phyloP scores from a whole-genome alignment of 2,888 invertebrate genomes.

The Sinelater perroti region DNA sequence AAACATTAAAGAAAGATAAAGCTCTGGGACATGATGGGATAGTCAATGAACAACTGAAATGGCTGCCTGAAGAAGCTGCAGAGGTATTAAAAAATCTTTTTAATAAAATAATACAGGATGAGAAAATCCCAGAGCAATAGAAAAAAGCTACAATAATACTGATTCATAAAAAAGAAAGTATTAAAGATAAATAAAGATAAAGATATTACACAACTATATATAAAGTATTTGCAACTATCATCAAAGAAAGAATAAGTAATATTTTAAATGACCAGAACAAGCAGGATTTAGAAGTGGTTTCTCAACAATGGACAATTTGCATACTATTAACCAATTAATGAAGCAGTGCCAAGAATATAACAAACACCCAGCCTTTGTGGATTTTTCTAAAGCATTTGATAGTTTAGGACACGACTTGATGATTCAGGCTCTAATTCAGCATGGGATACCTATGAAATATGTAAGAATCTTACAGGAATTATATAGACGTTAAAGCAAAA shows the following conservation, averaged over 20 bases:
- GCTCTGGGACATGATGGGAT: conserved; percentile 1
- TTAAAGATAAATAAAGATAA: no score
- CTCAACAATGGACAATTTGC: not conserved
- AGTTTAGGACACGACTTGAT: not conserved
- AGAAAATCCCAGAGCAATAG: not conserved
- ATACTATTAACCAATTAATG: not conserved
- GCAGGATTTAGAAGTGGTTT: conserved; percentile 7
- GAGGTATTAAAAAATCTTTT: not conserved
- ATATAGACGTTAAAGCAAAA: not conserved
- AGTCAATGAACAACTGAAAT: conserved; percentile 3
- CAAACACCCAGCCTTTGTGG: conserved; percentile 5
- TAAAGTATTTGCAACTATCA: conserved; percentile 4
- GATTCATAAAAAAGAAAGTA: not conserved
- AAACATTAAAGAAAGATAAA: conserved; percentile 1
- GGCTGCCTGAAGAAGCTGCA: no score
- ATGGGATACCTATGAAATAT: not conserved
- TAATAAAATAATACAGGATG: not conserved
- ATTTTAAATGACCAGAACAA: not conserved
- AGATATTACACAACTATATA: conserved; percentile 1
- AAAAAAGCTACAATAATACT: conserved; percentile 2
- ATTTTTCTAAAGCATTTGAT: conserved; percentile 8
- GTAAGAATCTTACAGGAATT: not conserved
- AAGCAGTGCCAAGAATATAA: not conserved
- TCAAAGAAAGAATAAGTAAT: not conserved
- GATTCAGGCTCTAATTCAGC: not conserved